Base-by-base conservation (phyloP, 2,888 invertebrate species). In the Tolmerus cingulatus region DNA sequence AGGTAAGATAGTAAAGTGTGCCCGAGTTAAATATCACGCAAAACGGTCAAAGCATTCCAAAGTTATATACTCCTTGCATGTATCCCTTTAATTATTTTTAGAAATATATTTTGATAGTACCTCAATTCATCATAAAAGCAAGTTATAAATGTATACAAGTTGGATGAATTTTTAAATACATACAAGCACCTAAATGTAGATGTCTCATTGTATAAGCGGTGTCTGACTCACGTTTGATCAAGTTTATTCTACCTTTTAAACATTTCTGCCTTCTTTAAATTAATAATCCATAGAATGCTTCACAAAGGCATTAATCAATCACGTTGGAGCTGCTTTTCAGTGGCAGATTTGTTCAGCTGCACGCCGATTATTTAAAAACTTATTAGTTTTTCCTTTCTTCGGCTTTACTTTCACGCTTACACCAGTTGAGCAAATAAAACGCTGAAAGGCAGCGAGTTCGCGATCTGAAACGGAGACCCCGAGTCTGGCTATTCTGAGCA, bases 371-470 rank as follows among this genome's bases (percentile, higher is more conserved):
- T 57, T 78, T 43, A 84, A 43, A 87, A 79, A 77, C 55, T 66
- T 57, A 57, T 51, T 86, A 57, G 23, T 76, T 86, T 86, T 76
- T 40, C 46, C 43, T 79, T 79, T 79, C 46, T 79, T 79, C 43
- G 43, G 14, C 43, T 76, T 76, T 76, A 76, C 76, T 76, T 76
- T 76, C 76, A 76, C 76, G 37, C 9, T 76, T 9, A n/a, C 37
- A 34, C 19, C 76, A 37, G 19, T 37, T 76, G 34, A 37, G 37
- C 76, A 76, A 76, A 76, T 34, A 76, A 76, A 30, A 76, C 34
- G 19, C 34, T 37, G 8, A 37, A 66, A 66, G 23, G 66, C 76
- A 5, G 37, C 76, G 74, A 57, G 8, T 23, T 66, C 27, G 76
- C 37, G 19, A 76, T 19, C 37, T 76, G 76, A 76, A 76, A 37